Percentiles rank a stretch among this genome's conserved stretches.
phyloP scores from a whole-genome alignment of 2,113 vertebrate species.

The Bungarus multicinctus region DNA sequence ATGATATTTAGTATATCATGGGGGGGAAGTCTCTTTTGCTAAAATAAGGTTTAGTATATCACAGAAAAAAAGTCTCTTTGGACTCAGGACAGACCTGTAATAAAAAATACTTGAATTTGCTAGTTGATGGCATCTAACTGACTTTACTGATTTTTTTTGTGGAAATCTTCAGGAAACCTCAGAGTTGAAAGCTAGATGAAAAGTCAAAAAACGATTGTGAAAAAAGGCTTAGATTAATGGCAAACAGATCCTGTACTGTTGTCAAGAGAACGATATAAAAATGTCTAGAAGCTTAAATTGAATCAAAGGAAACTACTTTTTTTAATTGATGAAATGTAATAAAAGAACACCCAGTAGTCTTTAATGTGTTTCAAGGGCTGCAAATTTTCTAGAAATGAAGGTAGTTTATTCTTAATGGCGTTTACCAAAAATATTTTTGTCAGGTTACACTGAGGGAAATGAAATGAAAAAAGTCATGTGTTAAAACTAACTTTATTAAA shows the following conservation, averaged over 20 bases:
- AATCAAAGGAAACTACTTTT: not conserved
- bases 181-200: not conserved
- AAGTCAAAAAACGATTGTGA: not conserved
- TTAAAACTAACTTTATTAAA: not conserved
- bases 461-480: not conserved
- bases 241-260: not conserved
- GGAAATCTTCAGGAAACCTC: not conserved
- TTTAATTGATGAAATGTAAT: not conserved
- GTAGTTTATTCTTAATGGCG: not conserved
- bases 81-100: not conserved
- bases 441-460: not conserved
- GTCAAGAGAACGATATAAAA: not conserved
- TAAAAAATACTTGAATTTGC: not conserved
- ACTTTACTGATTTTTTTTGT: not conserved
- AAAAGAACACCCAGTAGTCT: not conserved
- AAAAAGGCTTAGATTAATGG: not conserved
- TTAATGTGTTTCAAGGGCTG: not conserved
- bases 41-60: not conserved
- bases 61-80: not conserved
- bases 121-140: not conserved
- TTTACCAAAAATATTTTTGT: not conserved
- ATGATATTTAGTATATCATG: not conserved
- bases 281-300: not conserved
- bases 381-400: not conserved
- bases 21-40: not conserved